phyloP scores from a whole-genome alignment of 2,797 vertebrate species.

The Neomorphus geoffroyi region DNA sequence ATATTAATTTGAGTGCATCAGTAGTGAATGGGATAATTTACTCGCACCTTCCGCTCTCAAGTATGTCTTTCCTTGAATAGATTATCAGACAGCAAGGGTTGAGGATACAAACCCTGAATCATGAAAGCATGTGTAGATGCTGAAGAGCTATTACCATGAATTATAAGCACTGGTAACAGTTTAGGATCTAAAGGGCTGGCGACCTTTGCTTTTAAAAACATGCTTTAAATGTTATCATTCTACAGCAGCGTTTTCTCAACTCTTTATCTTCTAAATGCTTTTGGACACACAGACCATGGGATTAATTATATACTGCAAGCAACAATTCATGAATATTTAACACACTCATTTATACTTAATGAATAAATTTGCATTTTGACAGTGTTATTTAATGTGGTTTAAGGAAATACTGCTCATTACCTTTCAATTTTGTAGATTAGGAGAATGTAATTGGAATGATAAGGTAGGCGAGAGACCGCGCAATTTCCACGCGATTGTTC shows the following conservation, averaged over 20 bases:
- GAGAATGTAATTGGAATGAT: constrained; percentile 79
- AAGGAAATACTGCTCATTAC: constrained; percentile 83
- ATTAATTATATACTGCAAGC: constrained; percentile 81
- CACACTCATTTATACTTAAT: constrained; percentile 84
- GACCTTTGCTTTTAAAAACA: constrained; percentile 58
- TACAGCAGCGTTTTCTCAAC: constrained; percentile 29
- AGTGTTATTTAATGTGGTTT: constrained; percentile 83
- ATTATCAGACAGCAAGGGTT: constrained; percentile 47
- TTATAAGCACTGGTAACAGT: constrained; percentile 42
- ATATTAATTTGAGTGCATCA: constrained; percentile 6
- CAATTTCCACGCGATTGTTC: constrained; percentile 61
- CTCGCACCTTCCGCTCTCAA: constrained; percentile 41
- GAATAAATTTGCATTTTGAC: constrained; percentile 86
- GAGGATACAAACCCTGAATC: constrained; percentile 41
- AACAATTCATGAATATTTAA: constrained; percentile 87
- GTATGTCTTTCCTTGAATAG: constrained; percentile 52
- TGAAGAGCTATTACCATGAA: constrained; percentile 28
- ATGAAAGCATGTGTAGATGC: neutral
- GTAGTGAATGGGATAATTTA: constrained; percentile 42
- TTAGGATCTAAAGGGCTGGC: constrained; percentile 26
- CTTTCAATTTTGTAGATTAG: constrained; percentile 80
- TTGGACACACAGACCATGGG: constrained; percentile 79
- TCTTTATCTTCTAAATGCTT: constrained; percentile 71
- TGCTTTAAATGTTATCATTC: constrained; percentile 56
- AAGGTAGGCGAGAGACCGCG: constrained; percentile 61